These are phyloP conservation scores for Steinernema feltiae DNA, from an alignment of 1,140 invertebrate genomes.

Conservation along the genomic window DNA sequence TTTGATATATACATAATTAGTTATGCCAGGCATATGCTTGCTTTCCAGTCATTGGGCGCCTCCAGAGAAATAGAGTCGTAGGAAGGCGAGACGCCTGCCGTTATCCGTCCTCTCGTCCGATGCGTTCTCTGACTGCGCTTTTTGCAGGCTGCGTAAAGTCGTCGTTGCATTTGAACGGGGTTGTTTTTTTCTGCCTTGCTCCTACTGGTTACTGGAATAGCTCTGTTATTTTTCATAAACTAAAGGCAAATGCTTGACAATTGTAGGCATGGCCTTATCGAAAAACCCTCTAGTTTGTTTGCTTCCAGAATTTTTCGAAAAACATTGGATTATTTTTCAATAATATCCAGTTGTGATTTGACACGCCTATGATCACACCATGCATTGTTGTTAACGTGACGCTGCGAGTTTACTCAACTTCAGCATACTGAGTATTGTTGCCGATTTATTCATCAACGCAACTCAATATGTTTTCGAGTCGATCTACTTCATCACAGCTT, in stretches of 20 bases:
- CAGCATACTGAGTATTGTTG: neutral
- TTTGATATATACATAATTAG: conserved; percentile 1
- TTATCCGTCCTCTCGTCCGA: neutral
- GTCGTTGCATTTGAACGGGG: neutral
- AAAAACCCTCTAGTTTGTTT: neutral
- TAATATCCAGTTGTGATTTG: neutral
- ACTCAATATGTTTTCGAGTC: conserved; percentile 17
- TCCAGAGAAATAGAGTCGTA: conserved; percentile 12
- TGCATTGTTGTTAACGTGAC: neutral
- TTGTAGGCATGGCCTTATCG: too few species aligned
- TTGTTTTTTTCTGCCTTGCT: conserved; percentile 7
- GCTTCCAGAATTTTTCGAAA: neutral
- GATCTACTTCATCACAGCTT: conserved; percentile 9
- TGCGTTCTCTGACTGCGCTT: conserved; percentile 13
- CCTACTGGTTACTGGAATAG: neutral
- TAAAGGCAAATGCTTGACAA: conserved; percentile 10
- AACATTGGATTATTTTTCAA: neutral
- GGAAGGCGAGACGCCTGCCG: neutral
- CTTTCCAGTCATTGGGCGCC: conserved; percentile 4
- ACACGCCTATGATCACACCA: neutral
- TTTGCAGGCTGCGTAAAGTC: conserved; percentile 13
- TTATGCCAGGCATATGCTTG: neutral
- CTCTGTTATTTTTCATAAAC: conserved; percentile 4
- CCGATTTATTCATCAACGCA: neutral
- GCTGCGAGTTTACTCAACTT: neutral